Percentiles rank a stretch among this genome's conserved stretches.
Conservation (phyloP, 1,140 invertebrate species). For the Drosophila jambulina region DNA sequence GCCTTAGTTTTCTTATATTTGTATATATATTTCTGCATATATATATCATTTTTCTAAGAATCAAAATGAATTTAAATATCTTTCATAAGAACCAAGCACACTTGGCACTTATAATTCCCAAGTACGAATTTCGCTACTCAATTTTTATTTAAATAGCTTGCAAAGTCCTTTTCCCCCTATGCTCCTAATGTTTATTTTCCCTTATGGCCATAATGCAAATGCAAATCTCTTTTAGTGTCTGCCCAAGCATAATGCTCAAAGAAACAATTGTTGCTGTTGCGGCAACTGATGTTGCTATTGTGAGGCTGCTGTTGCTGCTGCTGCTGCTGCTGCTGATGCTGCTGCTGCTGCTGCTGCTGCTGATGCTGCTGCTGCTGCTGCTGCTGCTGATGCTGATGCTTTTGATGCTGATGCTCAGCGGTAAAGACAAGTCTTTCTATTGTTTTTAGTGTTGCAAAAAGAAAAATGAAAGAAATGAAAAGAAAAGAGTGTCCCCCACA, state of each 20-base stretch:
- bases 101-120: neutral
- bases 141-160: too few relatives aligned
- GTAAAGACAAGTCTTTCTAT: constrained; percentile 47
- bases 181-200: constrained; percentile 12
- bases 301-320: constrained; percentile 18
- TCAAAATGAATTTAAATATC: too few relatives aligned
- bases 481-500: constrained; percentile 18
- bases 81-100: too few relatives aligned
- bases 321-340: constrained; percentile 17
- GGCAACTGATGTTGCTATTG: constrained; percentile 28
- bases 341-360: constrained; percentile 14
- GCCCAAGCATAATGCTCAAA: constrained; percentile 33
- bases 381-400: constrained; percentile 22
- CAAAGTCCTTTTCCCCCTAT: neutral
- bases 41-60: too few relatives aligned
- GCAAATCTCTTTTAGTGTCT: constrained; percentile 31
- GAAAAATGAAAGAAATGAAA: constrained; percentile 14
- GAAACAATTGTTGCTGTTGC: constrained; percentile 56
- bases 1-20: neutral
- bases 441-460: constrained; percentile 40
- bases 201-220: constrained; percentile 23
- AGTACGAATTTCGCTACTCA: neutral
- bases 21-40: too few relatives aligned
- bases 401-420: constrained; percentile 19
- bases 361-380: constrained; percentile 23